These are phyloP conservation scores for Hozukius guyotensis DNA, from an alignment of 2,797 vertebrate genomes.

Conservation along the genomic window DNA sequence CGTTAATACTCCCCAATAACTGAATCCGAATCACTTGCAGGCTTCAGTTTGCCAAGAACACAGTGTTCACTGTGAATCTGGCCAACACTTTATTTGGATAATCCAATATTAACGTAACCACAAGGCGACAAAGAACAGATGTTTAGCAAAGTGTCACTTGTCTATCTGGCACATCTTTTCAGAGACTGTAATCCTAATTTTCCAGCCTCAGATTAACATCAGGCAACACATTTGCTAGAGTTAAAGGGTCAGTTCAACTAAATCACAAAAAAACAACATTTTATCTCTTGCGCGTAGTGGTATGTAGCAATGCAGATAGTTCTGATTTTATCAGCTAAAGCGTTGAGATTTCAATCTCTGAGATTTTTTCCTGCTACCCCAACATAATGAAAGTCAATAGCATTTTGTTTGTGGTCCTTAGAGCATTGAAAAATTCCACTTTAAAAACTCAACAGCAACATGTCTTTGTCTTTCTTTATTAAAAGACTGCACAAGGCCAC, in stretches of 20 bases:
- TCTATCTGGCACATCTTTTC: constrained; percentile 8
- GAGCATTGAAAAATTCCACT: not conserved
- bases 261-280: not conserved
- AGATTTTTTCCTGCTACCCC: not conserved
- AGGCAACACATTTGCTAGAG: not conserved
- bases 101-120: constrained; percentile 22
- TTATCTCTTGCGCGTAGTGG: not conserved
- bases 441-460: not conserved
- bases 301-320: not conserved
- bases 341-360: not conserved
- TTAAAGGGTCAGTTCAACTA: constrained; percentile 1
- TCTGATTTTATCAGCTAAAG: not conserved
- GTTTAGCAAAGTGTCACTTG: constrained; percentile 37
- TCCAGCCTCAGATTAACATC: constrained; percentile 1
- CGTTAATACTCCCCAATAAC: constrained; percentile 19
- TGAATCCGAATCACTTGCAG: constrained; percentile 28
- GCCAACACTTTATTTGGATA: constrained; percentile 37
- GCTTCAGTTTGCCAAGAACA: constrained; percentile 48
- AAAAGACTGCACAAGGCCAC: not conserved
- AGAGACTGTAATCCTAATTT: constrained; percentile 4
- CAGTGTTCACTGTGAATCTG: constrained; percentile 40
- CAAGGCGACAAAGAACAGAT: constrained; percentile 41
- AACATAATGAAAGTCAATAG: not conserved
- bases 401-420: not conserved
- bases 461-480: not conserved